Conservation (phyloP, 92 coral and sea anemone species). For the Hydrozoanthus gracilis region DNA sequence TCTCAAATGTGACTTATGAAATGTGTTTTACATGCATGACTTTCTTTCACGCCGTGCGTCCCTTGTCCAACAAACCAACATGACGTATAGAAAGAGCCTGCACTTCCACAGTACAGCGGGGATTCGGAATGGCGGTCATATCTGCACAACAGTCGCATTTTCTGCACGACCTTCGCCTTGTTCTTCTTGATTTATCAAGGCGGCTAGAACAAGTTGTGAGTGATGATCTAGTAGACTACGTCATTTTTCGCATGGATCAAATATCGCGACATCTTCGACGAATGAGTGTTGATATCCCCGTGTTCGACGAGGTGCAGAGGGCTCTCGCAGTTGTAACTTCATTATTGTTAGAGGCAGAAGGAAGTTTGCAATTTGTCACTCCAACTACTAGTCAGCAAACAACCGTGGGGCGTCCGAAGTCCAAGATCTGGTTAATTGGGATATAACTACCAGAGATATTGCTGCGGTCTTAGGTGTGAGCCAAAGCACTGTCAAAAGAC, state of each 20-base stretch:
- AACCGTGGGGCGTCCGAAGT: conserved; percentile 50
- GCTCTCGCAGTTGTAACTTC: conserved; percentile 37
- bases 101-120: no score
- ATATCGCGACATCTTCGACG: conserved; percentile 63
- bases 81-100: no score
- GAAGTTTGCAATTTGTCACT: conserved; percentile 29
- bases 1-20: no score
- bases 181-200: conserved; percentile 49
- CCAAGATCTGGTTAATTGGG: conserved; percentile 54
- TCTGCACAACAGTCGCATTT: conserved; percentile 47
- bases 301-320: conserved; percentile 50
- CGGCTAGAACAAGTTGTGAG: conserved; percentile 51
- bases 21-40: no score
- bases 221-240: conserved; percentile 57
- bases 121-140: conserved; percentile 22
- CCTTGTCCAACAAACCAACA: no score
- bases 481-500: conserved; percentile 56
- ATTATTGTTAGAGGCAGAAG: conserved; percentile 51
- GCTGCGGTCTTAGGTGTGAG: conserved; percentile 65
- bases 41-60: no score
- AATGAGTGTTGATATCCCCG: conserved; percentile 33
- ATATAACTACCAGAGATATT: conserved; percentile 58
- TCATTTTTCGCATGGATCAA: conserved; percentile 60
- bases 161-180: conserved; percentile 48
- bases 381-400: conserved; percentile 32